Base-by-base conservation (phyloP, 2,797 vertebrate species). In the Platyrinchus mystaceus region DNA sequence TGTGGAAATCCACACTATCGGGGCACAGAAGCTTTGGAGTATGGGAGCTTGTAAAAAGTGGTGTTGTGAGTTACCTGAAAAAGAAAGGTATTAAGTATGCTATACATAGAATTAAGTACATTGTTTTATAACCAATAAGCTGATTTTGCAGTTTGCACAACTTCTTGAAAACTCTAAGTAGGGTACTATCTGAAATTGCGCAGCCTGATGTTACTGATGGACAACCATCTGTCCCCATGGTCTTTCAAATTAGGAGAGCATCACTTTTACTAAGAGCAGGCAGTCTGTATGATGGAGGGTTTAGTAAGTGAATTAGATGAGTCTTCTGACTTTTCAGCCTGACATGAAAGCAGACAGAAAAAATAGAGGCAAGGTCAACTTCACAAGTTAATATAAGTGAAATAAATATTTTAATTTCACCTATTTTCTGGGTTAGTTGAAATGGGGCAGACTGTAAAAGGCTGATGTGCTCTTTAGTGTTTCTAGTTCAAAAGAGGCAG, bases 221-320 rank as follows among this genome's bases (percentile, higher is more conserved):
- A 49, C 3, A 18, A 8, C 90, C 90, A 96, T 95, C 94, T 97
- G 92, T 92, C 79, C 84, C 84, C 64, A 34, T 1, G 20, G 85
- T 84, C 87, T 96, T 96, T 95, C 90, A 92, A 58, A 94, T 87
- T 79, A 93, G 84, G 62, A 77, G 19, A 84, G 26, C 71, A 92
- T 62, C 3, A 17, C 86, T 93, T 73, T 81, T 93, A 49, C 52
- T 52, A n/a, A 89, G 46, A 53, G 2, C 52, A 67, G 52, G 43
- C 59, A 50, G 68, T 58, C 60, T 83, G 17, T 52, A 26, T 43
- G 19, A 30, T 71, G n/a, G 36, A 66, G 63, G 56, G 46, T 85
- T 68, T 76, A 66, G 21, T 59, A 80, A 85, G 32, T 86, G 69
- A 93, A 87, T 76, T 86, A 69, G 58, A 43, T 53, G 53, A 93